Evolutionary conservation across 2,113 vertebrate genomes (phyloP), one percentile per base, ranked within the genome.

Genomic region (Rattus rattus): DNA sequence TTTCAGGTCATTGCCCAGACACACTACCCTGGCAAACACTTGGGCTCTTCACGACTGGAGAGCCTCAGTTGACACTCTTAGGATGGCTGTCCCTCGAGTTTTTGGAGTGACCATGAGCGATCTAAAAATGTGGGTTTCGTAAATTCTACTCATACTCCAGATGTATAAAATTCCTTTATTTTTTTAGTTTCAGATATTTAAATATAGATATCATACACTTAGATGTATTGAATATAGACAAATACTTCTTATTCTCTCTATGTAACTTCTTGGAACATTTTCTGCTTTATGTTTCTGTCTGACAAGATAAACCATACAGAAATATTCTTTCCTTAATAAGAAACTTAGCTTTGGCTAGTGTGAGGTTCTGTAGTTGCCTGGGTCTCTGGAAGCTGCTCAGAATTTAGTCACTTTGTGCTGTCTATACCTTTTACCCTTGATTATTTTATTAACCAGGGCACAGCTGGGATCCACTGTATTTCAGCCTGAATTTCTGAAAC

Each of bases 401-500:
- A 65, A 76, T 65, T 56, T 67, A 56, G 39, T 9, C n/a, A 0
- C 22, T 87, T 7, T 72, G 1, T 93, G 24, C 5, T 89, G 24
- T 17, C 33, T 61, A 9, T 13, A 8, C 9, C 1, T 49, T 70
- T 67, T 90, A 9, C 4, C 33, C 17, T 88, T 52, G 10, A 30
- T 75, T 94, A 20, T 7, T 14, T 73, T 79, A 75, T 72, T 63
- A 75, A 54, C 1, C 22, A 79, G 33, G 67, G 36, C 87, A 70
- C 3, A 70, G 12, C 14, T 63, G 1, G 2, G 2, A 28, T 92
- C 10, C 30, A 43, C 2, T 69, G 36, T 43, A 61, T 19, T 17
- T 22, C 91, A 84, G n/a, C 14, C 22, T 91, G 52, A 67, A 56
- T 79, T 97, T 95, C 20, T 77, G 49, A 91, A 94, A 86, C 0